phyloP scores from a whole-genome alignment of 2,888 invertebrate genomes.

The Nymphalis c-album region DNA sequence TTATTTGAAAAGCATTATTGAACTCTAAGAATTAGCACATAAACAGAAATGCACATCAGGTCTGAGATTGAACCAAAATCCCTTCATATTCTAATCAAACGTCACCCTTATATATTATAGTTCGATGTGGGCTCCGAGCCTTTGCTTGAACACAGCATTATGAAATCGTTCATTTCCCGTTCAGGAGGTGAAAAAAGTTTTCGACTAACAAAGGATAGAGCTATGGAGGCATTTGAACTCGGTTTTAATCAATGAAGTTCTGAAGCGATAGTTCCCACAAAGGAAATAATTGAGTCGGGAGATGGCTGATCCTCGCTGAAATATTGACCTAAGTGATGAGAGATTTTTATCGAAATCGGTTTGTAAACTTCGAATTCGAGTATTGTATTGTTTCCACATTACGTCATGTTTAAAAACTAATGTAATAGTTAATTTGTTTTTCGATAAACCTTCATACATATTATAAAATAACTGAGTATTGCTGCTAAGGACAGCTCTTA shows the following conservation, averaged over 20 bases:
- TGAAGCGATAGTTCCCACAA: conserved; percentile 68
- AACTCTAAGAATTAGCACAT: no score
- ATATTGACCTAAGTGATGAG: conserved; percentile 48
- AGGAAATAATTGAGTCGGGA: conserved; percentile 72
- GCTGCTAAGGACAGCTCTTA: no score
- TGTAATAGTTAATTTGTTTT: neutral
- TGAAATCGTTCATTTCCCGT: conserved; percentile 28
- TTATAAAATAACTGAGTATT: no score
- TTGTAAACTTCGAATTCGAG: neutral
- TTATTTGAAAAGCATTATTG: no score
- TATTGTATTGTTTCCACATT: no score
- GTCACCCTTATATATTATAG: neutral
- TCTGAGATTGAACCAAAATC: no score
- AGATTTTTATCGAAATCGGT: neutral
- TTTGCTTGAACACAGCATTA: conserved; percentile 14
- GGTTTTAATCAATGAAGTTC: conserved; percentile 77
- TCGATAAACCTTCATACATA: no score
- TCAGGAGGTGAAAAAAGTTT: conserved; percentile 52
- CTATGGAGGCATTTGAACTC: conserved; percentile 63
- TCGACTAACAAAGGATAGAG: conserved; percentile 57
- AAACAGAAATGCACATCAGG: no score
- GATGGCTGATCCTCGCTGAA: conserved; percentile 51
- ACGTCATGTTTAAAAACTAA: no score
- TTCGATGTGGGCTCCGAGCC: neutral
- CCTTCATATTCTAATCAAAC: no score